A percentile compares a stretch with the other conserved stretches of the same genome.
Conservation (phyloP, 2,888 invertebrate genomes). For the Branchellion lobata region DNA sequence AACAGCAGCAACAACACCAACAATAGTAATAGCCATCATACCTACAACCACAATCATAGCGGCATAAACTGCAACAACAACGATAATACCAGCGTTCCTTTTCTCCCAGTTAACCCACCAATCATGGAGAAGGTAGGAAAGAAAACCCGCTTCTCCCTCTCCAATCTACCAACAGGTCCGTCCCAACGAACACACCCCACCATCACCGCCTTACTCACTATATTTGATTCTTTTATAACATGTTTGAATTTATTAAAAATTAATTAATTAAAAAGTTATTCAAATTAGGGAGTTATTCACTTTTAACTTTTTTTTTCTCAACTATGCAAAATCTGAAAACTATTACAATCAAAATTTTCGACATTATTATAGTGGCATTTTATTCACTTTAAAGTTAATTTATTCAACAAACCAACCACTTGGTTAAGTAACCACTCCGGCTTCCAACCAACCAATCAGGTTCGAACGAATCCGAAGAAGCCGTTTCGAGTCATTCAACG, state of each 20-base stretch:
- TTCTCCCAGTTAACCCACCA: no score
- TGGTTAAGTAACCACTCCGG: no score
- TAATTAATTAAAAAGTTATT: no score
- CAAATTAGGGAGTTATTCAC: no score
- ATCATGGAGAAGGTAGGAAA: background rate
- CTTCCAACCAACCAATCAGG: conserved; percentile 67
- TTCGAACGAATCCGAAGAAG: conserved; percentile 83
- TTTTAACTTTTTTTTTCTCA: no score
- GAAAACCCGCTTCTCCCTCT: background rate
- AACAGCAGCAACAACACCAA: background rate
- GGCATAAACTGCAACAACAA: background rate
- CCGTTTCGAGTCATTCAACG: conserved; percentile 90
- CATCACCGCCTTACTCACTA: no score
- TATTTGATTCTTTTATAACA: no score
- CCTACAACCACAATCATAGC: background rate
- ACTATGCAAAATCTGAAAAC: no score
- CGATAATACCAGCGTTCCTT: background rate
- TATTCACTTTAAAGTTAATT: background rate
- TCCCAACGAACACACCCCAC: no score
- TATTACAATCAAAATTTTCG: background rate
- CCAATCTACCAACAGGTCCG: background rate
- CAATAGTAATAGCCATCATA: background rate
- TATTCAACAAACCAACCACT: background rate
- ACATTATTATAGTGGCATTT: background rate
- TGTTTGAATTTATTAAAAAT: no score